Base-by-base conservation (phyloP, 2,888 invertebrate genomes). In the Serripes groenlandicus region DNA sequence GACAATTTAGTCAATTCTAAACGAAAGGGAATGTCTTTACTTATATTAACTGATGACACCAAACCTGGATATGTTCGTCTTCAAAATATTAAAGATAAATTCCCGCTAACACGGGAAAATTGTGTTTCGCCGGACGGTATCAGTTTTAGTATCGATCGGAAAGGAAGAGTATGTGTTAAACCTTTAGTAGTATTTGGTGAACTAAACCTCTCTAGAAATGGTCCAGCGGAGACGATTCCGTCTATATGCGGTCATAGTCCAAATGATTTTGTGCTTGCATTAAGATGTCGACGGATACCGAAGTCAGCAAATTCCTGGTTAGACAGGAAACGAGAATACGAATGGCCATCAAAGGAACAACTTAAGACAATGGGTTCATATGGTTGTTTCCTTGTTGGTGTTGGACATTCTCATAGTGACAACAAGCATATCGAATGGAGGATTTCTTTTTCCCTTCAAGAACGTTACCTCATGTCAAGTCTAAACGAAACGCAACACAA, bases 391-490 rank as follows among this genome's bases (percentile, higher is more conserved):
- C 37, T 60, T 15, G 60, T 72, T 18, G 28, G 23, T 4, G 60
- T 60, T 3, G 72, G 72, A 1, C 72, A 72, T 60, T 37, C 58
- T 3, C 7, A 7, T 21, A 72, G 72, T 42, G 28, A 23, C 15
- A 26, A 74, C 11, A 49, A 9, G 11, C 15, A 5, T 30, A 21
- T 74, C 21, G 74, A 79, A 70, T 79, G 79, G 75, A 68, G 79
- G 54, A 21, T 79, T 11, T 79, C 79, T 0, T 62, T 64, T n/a
- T 69, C 74, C 11, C 34, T 28, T 23, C 69, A 58, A 11, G 79
- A 79, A 62, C 21, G 79, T 62, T 21, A 62, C 5, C 69, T 79
- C 4, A 75, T 79, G 75, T 79, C 72, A 54, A 52, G 37, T 54
- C 74, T 79, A 1, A 79, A 70, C 30, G 21, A 52, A 11, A 28